Evolutionary conservation across 2,888 invertebrate species (phyloP).

Genomic region (Chironomus tentans): DNA sequence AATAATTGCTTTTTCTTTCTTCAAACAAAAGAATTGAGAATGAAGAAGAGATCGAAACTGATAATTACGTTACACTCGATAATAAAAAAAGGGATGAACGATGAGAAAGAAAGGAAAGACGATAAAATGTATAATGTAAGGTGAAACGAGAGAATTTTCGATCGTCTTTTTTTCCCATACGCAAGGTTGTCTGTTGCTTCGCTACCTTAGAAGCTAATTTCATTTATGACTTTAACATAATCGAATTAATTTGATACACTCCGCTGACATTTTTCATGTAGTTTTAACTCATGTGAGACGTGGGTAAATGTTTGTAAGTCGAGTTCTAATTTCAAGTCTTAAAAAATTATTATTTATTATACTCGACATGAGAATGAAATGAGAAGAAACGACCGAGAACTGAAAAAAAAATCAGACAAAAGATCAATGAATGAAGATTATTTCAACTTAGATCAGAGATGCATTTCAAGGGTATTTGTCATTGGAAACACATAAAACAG

Average conservation of each 20-base stretch:
- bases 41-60: neutral
- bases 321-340: conserved; percentile 20
- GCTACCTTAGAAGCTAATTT: conserved; percentile 23
- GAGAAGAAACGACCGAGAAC: too few relatives aligned
- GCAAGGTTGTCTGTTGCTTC: neutral
- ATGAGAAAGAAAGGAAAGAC: neutral
- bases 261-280: conserved; percentile 11
- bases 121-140: neutral
- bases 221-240: conserved; percentile 21
- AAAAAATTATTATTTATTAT: neutral
- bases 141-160: neutral
- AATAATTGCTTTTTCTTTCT: neutral
- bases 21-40: neutral
- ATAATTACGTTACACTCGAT: neutral
- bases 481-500: too few relatives aligned
- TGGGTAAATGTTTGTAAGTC: neutral
- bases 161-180: neutral
- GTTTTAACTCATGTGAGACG: neutral
- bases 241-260: conserved; percentile 27
- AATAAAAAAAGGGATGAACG: neutral
- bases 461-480: too few relatives aligned
- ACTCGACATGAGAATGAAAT: too few relatives aligned
- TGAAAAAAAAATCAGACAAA: too few relatives aligned
- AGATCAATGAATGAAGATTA: too few relatives aligned
- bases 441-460: too few relatives aligned